Evolutionary conservation across 1,140 invertebrate genomes (phyloP).

Genomic region (Vollenhovia emeryi): DNA sequence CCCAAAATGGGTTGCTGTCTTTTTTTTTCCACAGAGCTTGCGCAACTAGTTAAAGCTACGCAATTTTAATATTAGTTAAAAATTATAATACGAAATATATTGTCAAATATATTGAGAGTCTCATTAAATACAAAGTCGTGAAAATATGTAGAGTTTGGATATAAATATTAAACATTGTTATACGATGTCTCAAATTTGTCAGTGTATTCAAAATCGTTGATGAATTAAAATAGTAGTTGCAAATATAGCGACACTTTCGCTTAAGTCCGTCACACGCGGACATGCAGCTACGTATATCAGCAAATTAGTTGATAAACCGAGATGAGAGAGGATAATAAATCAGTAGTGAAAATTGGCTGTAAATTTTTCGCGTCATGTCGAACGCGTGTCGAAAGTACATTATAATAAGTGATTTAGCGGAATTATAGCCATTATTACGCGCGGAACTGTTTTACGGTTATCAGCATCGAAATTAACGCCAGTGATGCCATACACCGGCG

Average conservation of each 20-base stretch:
- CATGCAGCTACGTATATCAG: background rate
- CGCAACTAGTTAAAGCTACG: background rate
- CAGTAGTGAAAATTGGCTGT: constrained; percentile 45
- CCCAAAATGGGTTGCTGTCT: no score
- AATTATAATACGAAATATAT: background rate
- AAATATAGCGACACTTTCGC: constrained; percentile 15
- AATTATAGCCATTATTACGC: constrained; percentile 54
- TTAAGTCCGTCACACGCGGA: background rate
- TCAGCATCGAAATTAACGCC: constrained; percentile 56
- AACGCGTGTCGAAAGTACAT: constrained; percentile 40
- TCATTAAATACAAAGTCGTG: background rate
- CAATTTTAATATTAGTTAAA: background rate
- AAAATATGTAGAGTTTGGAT: background rate
- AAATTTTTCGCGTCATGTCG: constrained; percentile 42
- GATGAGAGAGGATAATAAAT: constrained; percentile 48
- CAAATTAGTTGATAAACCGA: constrained; percentile 36
- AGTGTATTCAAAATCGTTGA: background rate
- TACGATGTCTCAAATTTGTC: background rate
- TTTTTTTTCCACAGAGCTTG: no score
- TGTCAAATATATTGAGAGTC: background rate
- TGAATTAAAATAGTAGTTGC: background rate
- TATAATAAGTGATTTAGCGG: constrained; percentile 55
- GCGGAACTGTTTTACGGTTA: constrained; percentile 48
- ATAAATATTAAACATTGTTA: background rate
- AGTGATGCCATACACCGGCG: constrained; percentile 4